These are phyloP conservation scores for Ectemnius continuus DNA, from an alignment of 2,888 invertebrate genomes.

Conservation along the genomic window DNA sequence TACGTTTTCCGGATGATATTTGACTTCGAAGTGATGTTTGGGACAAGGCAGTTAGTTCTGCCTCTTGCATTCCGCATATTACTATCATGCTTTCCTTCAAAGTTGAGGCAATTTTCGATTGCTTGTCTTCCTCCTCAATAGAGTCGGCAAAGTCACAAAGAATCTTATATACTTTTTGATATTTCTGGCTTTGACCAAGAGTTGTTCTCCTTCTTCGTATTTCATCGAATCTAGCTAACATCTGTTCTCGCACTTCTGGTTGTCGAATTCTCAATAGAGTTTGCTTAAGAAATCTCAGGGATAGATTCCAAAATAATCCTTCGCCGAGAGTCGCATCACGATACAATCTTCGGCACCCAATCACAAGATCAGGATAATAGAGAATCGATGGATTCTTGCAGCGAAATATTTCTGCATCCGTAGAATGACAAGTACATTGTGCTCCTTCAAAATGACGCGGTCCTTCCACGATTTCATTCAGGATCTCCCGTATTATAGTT, in stretches of 20 bases:
- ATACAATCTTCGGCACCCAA: constrained; percentile 57
- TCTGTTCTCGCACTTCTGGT: constrained; percentile 23
- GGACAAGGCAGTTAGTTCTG: not conserved
- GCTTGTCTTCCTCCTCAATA: constrained; percentile 62
- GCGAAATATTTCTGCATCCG: constrained; percentile 61
- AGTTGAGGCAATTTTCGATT: constrained; percentile 32
- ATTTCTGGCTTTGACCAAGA: constrained; percentile 34
- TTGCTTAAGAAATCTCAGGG: constrained; percentile 56
- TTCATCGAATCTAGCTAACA: constrained; percentile 44
- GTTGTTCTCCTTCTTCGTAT: constrained; percentile 48
- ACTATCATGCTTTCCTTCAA: not conserved
- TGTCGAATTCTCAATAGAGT: constrained; percentile 52
- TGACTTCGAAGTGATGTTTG: not conserved
- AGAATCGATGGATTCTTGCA: constrained; percentile 60
- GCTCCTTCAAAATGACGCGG: constrained; percentile 16
- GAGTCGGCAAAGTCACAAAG: constrained; percentile 58
- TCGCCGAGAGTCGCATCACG: constrained; percentile 3
- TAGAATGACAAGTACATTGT: constrained; percentile 52
- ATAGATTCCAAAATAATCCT: constrained; percentile 59
- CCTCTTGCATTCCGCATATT: not conserved
- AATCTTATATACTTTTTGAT: constrained; percentile 51
- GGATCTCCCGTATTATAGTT: constrained; percentile 47
- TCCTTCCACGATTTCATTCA: constrained; percentile 54
- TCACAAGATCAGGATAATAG: constrained; percentile 51
- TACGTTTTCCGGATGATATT: not conserved